Percentiles rank a stretch among this genome's conserved stretches.
These are phyloP conservation scores for Stichopus horrens DNA, from an alignment of 53 echinoderm and acorn worm species.

Conservation along the genomic window DNA sequence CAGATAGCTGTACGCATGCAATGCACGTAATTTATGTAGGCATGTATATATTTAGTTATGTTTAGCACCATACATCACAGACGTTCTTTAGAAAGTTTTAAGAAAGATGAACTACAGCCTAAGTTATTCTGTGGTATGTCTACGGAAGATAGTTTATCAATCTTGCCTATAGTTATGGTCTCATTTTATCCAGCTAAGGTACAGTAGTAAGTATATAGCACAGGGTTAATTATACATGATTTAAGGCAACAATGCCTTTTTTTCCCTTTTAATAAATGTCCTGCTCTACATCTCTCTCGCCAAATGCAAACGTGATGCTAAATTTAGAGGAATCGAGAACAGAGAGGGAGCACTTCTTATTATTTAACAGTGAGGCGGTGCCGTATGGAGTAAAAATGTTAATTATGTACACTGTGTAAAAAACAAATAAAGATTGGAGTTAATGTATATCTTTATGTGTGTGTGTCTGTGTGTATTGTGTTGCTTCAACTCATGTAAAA, in stretches of 20 bases:
- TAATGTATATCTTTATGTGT: background rate
- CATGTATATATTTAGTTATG: too few species aligned
- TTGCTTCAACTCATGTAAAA: background rate
- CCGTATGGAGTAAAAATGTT: background rate
- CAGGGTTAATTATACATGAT: too few species aligned
- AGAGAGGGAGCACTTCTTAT: background rate
- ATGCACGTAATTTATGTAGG: too few species aligned
- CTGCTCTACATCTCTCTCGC: background rate
- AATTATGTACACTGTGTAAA: background rate
- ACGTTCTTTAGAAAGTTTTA: too few species aligned
- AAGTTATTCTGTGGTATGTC: too few species aligned
- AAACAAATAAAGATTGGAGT: background rate
- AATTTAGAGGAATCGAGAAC: background rate
- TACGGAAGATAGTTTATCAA: too few species aligned
- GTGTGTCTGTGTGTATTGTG: background rate
- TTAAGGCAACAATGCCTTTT: background rate
- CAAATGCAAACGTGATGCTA: background rate
- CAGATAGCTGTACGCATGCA: too few species aligned
- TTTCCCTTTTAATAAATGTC: background rate
- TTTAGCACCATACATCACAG: too few species aligned
- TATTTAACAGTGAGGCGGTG: background rate
- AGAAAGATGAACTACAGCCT: too few species aligned
- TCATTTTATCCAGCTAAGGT: too few species aligned
- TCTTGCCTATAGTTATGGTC: too few species aligned
- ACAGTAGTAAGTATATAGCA: too few species aligned